Evolutionary conservation across 1,140 invertebrate genomes (phyloP), one percentile per base, ranked within the genome.

Genomic region (Geopemphigus sp.): DNA sequence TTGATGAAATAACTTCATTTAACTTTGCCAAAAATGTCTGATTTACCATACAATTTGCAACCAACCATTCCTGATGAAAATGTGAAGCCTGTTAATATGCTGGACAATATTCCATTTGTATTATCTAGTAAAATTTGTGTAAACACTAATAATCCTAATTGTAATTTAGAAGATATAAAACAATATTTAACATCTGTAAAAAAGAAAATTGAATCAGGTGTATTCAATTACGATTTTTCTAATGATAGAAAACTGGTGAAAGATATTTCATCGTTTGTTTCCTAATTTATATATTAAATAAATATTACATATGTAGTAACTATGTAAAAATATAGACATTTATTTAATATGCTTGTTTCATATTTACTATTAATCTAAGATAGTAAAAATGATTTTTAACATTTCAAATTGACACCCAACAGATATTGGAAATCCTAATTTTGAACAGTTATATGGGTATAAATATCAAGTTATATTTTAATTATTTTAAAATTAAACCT

Each of bases 91-190:
- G 17, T 10, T n/a, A 78, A 22, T 26, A 78, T 78, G 74, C 39
- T 78, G 6, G 74, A 78, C n/a, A 78, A 26, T n/a, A 61, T 78
- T 11, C 74, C 74, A 26, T 78, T 78, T 50, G 56, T 63, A 19
- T 11, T 78, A 19, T 47, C 39, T 1, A 54, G 22, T 12, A 39
- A 78, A 29, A 24, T 59, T 24, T 61, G 19, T n/a, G 19, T 12
- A 11, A 47, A 10, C 26, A 47, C 57, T 24, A 50, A 47, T 50
- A 61, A 26, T 19, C 19, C 22, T 61, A 78, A 1, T 29, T 26
- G 24, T 78, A 50, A 14, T 63, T 63, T 78, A 24, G 74, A 78
- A 29, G 11, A 26, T n/a, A 63, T 22, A 24, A 22, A 47, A 63
- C 63, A 19, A 47, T 12, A 11, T 29, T 63, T 78, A 14, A 24